Evolutionary conservation across 2,888 invertebrate genomes (phyloP).

Genomic region (Acanthopleura granulata): DNA sequence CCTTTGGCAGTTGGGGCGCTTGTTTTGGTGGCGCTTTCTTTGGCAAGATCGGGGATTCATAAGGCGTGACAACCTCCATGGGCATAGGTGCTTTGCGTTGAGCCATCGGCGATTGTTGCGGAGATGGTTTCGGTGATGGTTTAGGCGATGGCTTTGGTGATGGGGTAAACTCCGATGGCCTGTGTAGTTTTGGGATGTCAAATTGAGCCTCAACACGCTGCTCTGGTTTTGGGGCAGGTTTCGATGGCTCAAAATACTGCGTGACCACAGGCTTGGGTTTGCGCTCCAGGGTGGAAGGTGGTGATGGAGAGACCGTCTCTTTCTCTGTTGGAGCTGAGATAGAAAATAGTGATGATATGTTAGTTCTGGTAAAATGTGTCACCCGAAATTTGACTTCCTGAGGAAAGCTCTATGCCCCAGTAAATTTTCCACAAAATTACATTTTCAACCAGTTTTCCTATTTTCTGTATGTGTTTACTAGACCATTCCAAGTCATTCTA

Average conservation of each 20-base stretch:
- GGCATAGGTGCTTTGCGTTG: neutral
- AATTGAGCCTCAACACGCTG: neutral
- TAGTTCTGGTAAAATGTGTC: too few relatives aligned
- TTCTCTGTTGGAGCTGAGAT: constrained; percentile 8
- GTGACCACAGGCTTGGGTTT: constrained; percentile 15
- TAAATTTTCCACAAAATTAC: too few relatives aligned
- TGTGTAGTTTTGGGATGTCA: constrained; percentile 49
- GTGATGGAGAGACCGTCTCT: constrained; percentile 9
- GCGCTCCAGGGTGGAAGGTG: neutral
- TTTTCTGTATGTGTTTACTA: too few relatives aligned
- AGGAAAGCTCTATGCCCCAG: too few relatives aligned
- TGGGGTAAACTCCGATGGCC: constrained; percentile 41
- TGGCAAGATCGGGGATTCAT: neutral
- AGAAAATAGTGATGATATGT: neutral
- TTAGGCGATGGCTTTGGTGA: constrained; percentile 31
- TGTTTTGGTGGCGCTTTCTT: constrained; percentile 1
- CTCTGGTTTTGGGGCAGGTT: neutral
- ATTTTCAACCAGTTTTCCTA: too few relatives aligned
- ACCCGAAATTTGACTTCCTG: too few relatives aligned
- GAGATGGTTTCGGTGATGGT: constrained; percentile 6
- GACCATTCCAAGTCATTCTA: too few relatives aligned
- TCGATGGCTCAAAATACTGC: constrained; percentile 17
- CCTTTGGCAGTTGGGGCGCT: constrained; percentile 22
- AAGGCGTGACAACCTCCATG: neutral
- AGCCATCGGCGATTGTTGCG: neutral